Evolutionary conservation across 2,888 invertebrate genomes (phyloP).

Genomic region (Branchinecta sandiegonensis): DNA sequence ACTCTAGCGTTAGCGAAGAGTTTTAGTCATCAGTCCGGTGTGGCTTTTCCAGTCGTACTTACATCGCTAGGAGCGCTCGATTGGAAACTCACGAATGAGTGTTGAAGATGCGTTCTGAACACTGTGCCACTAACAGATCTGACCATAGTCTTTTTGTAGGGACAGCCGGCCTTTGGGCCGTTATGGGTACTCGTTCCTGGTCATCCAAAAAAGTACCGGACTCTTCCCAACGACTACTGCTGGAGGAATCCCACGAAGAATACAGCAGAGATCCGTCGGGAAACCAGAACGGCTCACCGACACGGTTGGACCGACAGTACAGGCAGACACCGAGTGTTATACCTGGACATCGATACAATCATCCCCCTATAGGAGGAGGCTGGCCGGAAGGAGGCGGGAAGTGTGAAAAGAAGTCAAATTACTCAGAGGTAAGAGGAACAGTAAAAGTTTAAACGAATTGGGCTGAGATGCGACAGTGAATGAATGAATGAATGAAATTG

Average conservation of each 20-base stretch:
- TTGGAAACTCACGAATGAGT: no score
- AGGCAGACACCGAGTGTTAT: neutral
- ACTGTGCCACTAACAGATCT: no score
- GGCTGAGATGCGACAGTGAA: no score
- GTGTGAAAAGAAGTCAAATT: neutral
- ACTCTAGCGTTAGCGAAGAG: no score
- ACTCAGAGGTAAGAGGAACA: neutral
- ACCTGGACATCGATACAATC: neutral
- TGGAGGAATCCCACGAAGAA: slow-evolving; percentile 1
- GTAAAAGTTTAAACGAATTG: no score
- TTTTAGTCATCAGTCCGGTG: no score
- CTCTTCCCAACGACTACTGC: neutral
- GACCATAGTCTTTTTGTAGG: neutral
- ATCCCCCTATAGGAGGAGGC: neutral
- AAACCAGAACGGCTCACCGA: neutral
- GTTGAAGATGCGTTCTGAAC: no score
- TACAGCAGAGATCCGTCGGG: neutral
- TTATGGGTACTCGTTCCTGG: slow-evolving; percentile 15
- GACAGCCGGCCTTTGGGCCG: slow-evolving; percentile 14
- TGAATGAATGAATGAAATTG: no score
- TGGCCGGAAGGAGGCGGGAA: slow-evolving; percentile 14
- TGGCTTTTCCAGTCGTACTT: no score
- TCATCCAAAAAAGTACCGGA: slow-evolving; percentile 9
- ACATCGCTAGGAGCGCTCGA: no score
- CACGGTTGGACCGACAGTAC: neutral